Base-by-base conservation (phyloP, 37 sponge, comb jelly and placozoan species). In the Diacarnus erythraeanus region DNA sequence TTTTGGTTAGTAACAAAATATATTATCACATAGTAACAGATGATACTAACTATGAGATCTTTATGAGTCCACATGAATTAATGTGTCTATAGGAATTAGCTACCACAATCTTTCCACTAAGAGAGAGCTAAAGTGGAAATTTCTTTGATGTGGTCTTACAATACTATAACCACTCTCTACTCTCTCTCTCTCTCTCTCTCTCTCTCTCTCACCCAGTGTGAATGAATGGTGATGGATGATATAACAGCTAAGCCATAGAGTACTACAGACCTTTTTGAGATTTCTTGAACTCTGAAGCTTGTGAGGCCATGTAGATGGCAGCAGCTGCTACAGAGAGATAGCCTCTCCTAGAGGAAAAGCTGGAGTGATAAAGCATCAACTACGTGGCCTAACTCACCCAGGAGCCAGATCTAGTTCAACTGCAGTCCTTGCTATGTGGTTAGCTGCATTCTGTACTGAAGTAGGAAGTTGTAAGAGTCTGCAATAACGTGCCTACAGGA, bases 281-380 rank as follows among this genome's bases (percentile, higher is more conserved):
- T 38, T 93, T 96, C 81, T 93, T 96, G 27, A 42, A 54, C 0
- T 87, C 86, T 2, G 97, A 90, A 6, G 97, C 94, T 69, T 90
- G 94, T 27, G 94, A 96, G n/a, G 97, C 97, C 86, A 96, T 87
- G 71, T 95, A 95, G 21, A 98, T 95, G 40, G 99, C 96, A 42
- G 99, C 99, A 38, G 99, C 96, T 43, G 96, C 90, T 23, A 98
- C 85, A 17, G 99, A 96, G 39, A 90, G 78, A 38, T 92, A 95
- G 30, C 89, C 89, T 22, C 90, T 42, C 63, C 94, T 93, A 68
- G 2, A 65, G 2, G 33, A 20, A 65, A 47, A 47, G 12, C 12
- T 15, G 51, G 51, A 47, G 51, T 47, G 51, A 47, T 12, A 23
- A 15, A 56, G 18, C 57, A 15, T 15, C 57, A 15, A 56, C 18